Evolutionary conservation across 1,140 invertebrate species (phyloP).

Genomic region (Drosophila orosa): DNA sequence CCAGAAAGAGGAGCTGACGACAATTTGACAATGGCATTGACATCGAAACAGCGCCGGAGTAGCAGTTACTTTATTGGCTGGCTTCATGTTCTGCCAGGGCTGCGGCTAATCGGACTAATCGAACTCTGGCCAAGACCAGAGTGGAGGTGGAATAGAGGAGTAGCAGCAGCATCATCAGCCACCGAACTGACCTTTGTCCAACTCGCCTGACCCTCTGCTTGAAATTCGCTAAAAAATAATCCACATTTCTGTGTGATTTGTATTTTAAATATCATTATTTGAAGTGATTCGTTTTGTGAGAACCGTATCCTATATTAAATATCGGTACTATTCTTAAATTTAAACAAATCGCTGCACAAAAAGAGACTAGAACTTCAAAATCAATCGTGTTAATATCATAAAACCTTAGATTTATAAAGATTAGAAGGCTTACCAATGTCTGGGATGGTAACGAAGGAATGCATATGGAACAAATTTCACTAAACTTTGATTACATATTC

Average conservation of each 20-base stretch:
- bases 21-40: conserved; percentile 69
- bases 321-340: too few relatives aligned
- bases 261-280: not conserved
- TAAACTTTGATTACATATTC: not conserved
- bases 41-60: conserved; percentile 50
- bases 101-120: conserved; percentile 13
- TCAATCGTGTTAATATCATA: not conserved
- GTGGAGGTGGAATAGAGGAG: not conserved
- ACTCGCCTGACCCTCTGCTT: conserved; percentile 1
- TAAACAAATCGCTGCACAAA: too few relatives aligned
- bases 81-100: conserved; percentile 30
- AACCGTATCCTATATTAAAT: too few relatives aligned
- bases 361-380: not conserved
- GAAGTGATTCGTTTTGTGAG: not conserved
- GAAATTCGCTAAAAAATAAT: not conserved
- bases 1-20: conserved; percentile 7
- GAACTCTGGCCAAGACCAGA: conserved; percentile 2
- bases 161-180: not conserved
- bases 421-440: not conserved
- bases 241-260: not conserved
- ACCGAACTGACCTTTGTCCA: conserved; percentile 2
- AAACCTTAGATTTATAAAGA: not conserved
- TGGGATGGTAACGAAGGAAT: not conserved
- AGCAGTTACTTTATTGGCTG: conserved; percentile 25
- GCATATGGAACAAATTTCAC: not conserved